Evolutionary conservation across 2,113 vertebrate species (phyloP), one percentile per base, ranked within the genome.

Genomic region (Oreochromis tanganicae): DNA sequence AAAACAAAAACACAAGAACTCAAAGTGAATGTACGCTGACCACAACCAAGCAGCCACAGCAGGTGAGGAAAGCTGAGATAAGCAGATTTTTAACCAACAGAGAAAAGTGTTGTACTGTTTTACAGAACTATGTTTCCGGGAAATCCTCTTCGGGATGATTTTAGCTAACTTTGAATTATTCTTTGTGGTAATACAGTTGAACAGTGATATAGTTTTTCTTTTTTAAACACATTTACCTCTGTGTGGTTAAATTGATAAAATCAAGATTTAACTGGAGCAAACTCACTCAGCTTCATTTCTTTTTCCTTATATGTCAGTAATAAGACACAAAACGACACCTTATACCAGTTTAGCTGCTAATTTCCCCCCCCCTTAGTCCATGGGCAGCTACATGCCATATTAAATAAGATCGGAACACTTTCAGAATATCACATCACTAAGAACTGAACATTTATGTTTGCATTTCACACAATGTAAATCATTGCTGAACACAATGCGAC

Each of bases 321-420:
- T 17, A 17, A 61, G 10, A 17, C 57, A 61, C 57, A 61, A 61
- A 61, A 32, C 3, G 1, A 61, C 29, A 61, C 8, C 16, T 61
- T 34, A 17, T 17, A 61, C 27, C 27, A 61, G 57, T 4, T 59
- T 59, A 32, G 14, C 57, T 32, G 57, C 57, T 32, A 17, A 32
- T 32, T 17, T 32, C 0, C 5, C 8, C 5, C 8, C 8, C 27
- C 14, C 14, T 17, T 8, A 61, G 14, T 32, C 14, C 14, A 61
- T 0, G 27, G 1, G 9, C 57, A 32, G 57, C 57, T 61, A 2
- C 27, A 32, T 61, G 14, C 27, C 7, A 61, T 29, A 59, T 59
- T 59, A 29, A 57, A 59, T 16, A 59, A 29, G 4, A 29, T 57
- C 27, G 55, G 55, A 29, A 57, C 55, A 3, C 21, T 57, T 57